These are phyloP conservation scores for Monopterus albus DNA, from an alignment of 2,113 vertebrate species.

Conservation along the genomic window DNA sequence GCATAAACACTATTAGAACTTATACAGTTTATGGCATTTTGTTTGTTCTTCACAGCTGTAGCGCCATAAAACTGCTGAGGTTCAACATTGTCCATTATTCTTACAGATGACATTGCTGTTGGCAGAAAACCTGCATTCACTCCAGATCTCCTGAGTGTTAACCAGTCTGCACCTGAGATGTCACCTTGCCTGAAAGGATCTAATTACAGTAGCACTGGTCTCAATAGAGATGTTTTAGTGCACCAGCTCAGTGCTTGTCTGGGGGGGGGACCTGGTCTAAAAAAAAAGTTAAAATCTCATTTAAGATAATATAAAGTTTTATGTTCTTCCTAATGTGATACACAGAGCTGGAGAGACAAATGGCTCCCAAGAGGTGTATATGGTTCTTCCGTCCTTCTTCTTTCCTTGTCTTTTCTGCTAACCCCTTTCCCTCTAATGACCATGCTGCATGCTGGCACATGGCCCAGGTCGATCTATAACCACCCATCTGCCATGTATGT, in stretches of 20 bases:
- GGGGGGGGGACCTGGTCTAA: conserved; percentile 31
- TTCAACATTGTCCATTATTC: neutral
- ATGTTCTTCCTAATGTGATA: conserved; percentile 61
- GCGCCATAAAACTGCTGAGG: too few relatives aligned
- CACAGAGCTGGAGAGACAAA: conserved; percentile 42
- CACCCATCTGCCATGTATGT: conserved; percentile 56
- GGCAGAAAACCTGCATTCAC: conserved; percentile 12
- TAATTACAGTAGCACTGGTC: conserved; percentile 50
- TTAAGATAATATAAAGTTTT: conserved; percentile 63
- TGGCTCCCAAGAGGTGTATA: conserved; percentile 51
- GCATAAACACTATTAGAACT: too few relatives aligned
- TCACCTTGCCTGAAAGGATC: conserved; percentile 41
- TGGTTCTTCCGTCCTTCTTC: conserved; percentile 39
- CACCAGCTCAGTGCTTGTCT: conserved; percentile 52
- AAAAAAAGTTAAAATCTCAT: conserved; percentile 70
- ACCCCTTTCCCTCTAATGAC: conserved; percentile 63
- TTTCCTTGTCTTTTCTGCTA: neutral
- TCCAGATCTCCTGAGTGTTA: conserved; percentile 12
- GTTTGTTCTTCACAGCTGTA: too few relatives aligned
- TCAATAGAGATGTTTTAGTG: conserved; percentile 44
- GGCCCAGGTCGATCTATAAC: conserved; percentile 64
- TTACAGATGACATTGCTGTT: conserved; percentile 23
- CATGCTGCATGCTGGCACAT: conserved; percentile 66
- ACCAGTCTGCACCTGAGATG: conserved; percentile 41
- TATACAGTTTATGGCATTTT: too few relatives aligned